These are phyloP conservation scores for Lordiphosa clarofinis DNA, from an alignment of 1,140 invertebrate genomes.

Conservation along the genomic window DNA sequence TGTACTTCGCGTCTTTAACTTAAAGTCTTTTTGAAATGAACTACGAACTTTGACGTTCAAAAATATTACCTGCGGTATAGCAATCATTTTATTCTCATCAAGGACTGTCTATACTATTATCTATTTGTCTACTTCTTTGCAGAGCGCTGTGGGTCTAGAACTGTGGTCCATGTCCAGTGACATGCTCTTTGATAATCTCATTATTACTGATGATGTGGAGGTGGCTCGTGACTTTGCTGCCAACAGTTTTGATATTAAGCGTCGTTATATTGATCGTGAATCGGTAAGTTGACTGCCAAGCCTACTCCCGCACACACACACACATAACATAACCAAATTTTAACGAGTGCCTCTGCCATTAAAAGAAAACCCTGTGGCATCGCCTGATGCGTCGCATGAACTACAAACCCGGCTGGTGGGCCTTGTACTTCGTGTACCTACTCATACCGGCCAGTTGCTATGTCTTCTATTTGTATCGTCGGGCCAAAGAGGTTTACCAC, in stretches of 20 bases:
- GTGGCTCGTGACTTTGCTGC: constrained; percentile 90
- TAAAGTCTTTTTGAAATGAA: no score
- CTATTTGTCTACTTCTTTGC: constrained; percentile 4
- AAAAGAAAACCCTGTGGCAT: constrained; percentile 86
- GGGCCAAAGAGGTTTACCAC: constrained; percentile 84
- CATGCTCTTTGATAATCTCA: constrained; percentile 97
- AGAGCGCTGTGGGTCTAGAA: constrained; percentile 96
- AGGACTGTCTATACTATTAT: background rate
- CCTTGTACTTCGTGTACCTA: constrained; percentile 88
- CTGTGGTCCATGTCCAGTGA: constrained; percentile 98
- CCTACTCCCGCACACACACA: background rate
- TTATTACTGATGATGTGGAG: constrained; percentile 92
- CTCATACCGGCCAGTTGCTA: constrained; percentile 86
- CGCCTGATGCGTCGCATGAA: constrained; percentile 86
- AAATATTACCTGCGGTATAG: no score
- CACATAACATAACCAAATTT: constrained; percentile 12
- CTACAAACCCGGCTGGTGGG: constrained; percentile 89
- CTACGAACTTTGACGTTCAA: no score
- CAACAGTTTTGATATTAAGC: constrained; percentile 92
- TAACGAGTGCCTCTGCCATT: constrained; percentile 20
- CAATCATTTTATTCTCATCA: no score
- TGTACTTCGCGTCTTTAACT: no score
- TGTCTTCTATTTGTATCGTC: constrained; percentile 84
- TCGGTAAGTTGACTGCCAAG: constrained; percentile 83
- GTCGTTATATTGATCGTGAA: constrained; percentile 87